Evolutionary conservation across 2,888 invertebrate species (phyloP).

Genomic region (Hypsopygia costalis): DNA sequence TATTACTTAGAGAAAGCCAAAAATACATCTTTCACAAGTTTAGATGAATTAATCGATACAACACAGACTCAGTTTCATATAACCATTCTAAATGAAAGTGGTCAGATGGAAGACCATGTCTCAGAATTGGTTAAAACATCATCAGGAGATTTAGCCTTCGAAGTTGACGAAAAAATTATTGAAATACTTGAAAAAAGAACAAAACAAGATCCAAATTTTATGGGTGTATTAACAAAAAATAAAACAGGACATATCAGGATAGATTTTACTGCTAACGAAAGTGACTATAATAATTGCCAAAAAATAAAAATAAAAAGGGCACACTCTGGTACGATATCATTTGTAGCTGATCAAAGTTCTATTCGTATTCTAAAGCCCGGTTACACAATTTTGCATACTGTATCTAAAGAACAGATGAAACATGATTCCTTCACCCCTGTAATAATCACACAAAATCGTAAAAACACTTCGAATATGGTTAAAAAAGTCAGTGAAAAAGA

Average conservation of each 20-base stretch:
- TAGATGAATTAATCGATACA: too few relatives aligned
- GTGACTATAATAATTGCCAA: constrained; percentile 11
- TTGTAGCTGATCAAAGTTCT: constrained; percentile 29
- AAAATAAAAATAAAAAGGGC: constrained; percentile 26
- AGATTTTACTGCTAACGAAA: constrained; percentile 25
- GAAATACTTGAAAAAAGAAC: constrained; percentile 32
- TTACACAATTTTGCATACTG: neutral
- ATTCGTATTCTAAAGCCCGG: constrained; percentile 16
- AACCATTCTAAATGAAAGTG: constrained; percentile 13
- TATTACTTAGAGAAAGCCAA: too few relatives aligned
- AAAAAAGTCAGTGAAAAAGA: too few relatives aligned
- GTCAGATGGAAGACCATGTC: constrained; percentile 14
- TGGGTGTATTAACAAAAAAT: constrained; percentile 27
- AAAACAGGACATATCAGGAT: constrained; percentile 29
- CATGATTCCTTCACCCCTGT: neutral
- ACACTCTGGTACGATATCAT: constrained; percentile 25
- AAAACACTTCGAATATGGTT: too few relatives aligned
- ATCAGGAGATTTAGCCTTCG: constrained; percentile 34
- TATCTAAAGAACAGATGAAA: constrained; percentile 2
- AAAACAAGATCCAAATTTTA: constrained; percentile 23
- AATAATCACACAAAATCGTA: too few relatives aligned
- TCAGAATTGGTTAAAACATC: constrained; percentile 27
- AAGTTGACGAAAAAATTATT: constrained; percentile 36
- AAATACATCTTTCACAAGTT: too few relatives aligned
- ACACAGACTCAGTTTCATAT: neutral